Conservation (phyloP, 1,140 invertebrate genomes). For the Adoxophyes honmai region DNA sequence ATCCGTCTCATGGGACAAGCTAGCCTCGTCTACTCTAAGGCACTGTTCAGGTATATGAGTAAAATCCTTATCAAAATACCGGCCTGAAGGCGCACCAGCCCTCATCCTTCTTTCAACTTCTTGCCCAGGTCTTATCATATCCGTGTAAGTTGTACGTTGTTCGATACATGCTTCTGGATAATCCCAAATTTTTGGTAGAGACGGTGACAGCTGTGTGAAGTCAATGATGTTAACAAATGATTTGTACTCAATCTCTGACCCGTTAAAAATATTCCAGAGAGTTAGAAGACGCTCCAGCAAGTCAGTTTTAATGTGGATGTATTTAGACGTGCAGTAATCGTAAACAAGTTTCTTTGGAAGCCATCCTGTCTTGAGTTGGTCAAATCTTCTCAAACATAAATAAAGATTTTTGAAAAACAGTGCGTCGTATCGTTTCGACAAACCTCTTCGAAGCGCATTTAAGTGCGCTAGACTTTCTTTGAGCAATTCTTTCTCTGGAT, state of each 20-base stretch:
- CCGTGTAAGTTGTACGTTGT: constrained; percentile 29
- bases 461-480: constrained; percentile 40
- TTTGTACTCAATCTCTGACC: constrained; percentile 29
- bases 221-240: constrained; percentile 26
- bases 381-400: constrained; percentile 39
- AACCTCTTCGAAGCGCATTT: constrained; percentile 41
- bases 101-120: constrained; percentile 3
- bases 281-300: constrained; percentile 30
- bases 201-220: constrained; percentile 16
- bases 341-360: constrained; percentile 33
- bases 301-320: constrained; percentile 23
- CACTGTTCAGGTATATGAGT: constrained; percentile 20
- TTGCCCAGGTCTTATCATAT: constrained; percentile 29
- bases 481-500: constrained; percentile 37
- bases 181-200: constrained; percentile 28
- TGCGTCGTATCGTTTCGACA: constrained; percentile 31
- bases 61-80: constrained; percentile 32
- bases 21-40: constrained; percentile 23
- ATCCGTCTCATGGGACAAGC: constrained; percentile 27
- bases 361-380: constrained; percentile 37
- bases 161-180: constrained; percentile 19
- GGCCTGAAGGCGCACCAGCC: constrained; percentile 29
- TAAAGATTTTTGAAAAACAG: constrained; percentile 42
- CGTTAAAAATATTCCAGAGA: constrained; percentile 29
- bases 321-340: constrained; percentile 21